phyloP scores from a whole-genome alignment of 1,140 invertebrate genomes.

The Caenorhabditis latens region DNA sequence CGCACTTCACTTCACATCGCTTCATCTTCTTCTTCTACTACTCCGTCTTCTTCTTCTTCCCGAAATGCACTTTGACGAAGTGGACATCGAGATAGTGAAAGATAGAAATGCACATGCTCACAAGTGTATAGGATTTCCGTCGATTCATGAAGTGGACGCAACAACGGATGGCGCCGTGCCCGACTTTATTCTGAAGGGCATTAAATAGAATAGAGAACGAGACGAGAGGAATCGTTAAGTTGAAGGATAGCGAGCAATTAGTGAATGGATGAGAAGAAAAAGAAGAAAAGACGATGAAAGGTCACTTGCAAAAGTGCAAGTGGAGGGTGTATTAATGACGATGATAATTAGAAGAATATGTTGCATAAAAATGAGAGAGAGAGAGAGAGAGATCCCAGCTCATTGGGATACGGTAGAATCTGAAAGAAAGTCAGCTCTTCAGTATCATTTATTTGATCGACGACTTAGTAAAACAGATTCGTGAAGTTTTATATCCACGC shows the following conservation, averaged over 20 bases:
- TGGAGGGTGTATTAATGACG: neutral
- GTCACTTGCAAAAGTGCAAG: conserved; percentile 29
- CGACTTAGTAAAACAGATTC: too few species aligned
- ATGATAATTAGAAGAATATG: neutral
- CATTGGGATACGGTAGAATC: neutral
- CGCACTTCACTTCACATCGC: conserved; percentile 38
- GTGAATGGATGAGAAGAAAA: neutral
- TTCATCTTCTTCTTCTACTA: neutral
- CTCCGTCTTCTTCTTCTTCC: conserved; percentile 18
- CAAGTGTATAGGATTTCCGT: conserved; percentile 31
- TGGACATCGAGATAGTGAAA: conserved; percentile 38
- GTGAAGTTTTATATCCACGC: too few species aligned
- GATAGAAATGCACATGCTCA: neutral
- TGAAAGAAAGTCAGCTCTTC: neutral
- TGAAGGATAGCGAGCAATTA: conserved; percentile 29
- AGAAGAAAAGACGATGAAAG: neutral
- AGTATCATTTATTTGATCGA: too few species aligned
- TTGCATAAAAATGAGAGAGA: neutral
- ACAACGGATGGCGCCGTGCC: neutral
- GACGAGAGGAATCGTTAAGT: neutral
- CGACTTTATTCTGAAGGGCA: conserved; percentile 1
- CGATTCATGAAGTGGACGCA: conserved; percentile 11
- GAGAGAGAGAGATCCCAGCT: neutral
- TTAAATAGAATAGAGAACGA: neutral
- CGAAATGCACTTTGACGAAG: conserved; percentile 47